A percentile compares a stretch with the other conserved stretches of the same genome.
These are phyloP conservation scores for Tamias sibiricus DNA, from an alignment of 2,113 vertebrate species.

Conservation along the genomic window DNA sequence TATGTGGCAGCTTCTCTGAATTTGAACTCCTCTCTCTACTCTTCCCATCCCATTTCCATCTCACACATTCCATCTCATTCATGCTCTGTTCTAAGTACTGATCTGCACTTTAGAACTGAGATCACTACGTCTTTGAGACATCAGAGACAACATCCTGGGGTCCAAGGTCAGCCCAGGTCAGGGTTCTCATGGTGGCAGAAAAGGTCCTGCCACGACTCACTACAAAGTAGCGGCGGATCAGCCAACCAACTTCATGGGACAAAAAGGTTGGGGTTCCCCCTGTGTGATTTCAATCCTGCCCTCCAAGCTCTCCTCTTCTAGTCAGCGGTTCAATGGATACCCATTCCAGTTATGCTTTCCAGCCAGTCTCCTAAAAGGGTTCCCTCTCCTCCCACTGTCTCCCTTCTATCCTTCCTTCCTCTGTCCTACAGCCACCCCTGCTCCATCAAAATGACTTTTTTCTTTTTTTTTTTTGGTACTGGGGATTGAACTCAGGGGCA, in stretches of 20 bases:
- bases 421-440: background rate
- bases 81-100: constrained; percentile 39
- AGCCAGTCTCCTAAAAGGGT: background rate
- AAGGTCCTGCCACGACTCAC: no score
- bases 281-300: background rate
- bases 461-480: background rate
- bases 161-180: no score
- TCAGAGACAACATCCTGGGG: no score
- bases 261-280: no score
- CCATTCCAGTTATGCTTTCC: background rate
- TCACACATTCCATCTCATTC: constrained; percentile 49
- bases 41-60: background rate
- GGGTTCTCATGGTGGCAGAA: no score
- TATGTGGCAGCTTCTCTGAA: constrained; percentile 46
- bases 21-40: constrained; percentile 57
- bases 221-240: no score
- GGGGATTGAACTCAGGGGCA: no score
- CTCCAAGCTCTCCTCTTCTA: background rate
- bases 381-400: background rate
- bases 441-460: background rate
- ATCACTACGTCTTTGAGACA: no score
- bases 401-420: fast-evolving
- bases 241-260: no score
- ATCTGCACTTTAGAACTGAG: no score
- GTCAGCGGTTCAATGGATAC: background rate